Percentiles rank a stretch among this genome's conserved stretches.
These are phyloP conservation scores for Diarsia dahlii DNA, from an alignment of 2,888 invertebrate genomes.

Conservation along the genomic window DNA sequence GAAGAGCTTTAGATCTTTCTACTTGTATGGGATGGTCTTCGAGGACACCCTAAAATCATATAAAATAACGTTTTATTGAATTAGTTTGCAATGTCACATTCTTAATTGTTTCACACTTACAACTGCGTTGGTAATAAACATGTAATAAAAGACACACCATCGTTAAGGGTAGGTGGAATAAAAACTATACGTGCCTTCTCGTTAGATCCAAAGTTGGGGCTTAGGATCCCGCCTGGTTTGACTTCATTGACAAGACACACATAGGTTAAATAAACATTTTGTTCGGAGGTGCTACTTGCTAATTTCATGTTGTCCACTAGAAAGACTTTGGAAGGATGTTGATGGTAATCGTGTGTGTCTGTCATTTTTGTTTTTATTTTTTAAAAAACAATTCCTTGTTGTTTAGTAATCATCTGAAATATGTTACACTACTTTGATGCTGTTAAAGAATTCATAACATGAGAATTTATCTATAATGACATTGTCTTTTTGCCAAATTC, in stretches of 20 bases:
- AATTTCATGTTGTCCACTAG: slow-evolving; percentile 70
- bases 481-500: slow-evolving; percentile 42
- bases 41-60: slow-evolving; percentile 61
- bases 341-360: slow-evolving; percentile 51
- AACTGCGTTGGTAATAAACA: background rate
- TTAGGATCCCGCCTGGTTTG: slow-evolving; percentile 68
- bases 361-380: slow-evolving; percentile 49
- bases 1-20: slow-evolving; percentile 83
- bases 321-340: slow-evolving; percentile 46
- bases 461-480: slow-evolving; percentile 56
- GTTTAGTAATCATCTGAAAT: slow-evolving; percentile 64
- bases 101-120: background rate
- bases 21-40: slow-evolving; percentile 78
- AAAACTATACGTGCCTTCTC: slow-evolving; percentile 43
- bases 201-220: slow-evolving; percentile 47
- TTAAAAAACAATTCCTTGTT: slow-evolving; percentile 30
- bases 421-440: slow-evolving; percentile 45
- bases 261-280: slow-evolving; percentile 81
- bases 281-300: slow-evolving; percentile 80
- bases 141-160: slow-evolving; percentile 66
- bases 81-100: background rate
- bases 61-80: background rate
- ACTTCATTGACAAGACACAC: slow-evolving; percentile 81
- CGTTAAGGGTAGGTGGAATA: slow-evolving; percentile 60
- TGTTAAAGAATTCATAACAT: slow-evolving; percentile 44